These are phyloP conservation scores for Psephotus haematonotus DNA, from an alignment of 2,113 vertebrate genomes.

Conservation along the genomic window DNA sequence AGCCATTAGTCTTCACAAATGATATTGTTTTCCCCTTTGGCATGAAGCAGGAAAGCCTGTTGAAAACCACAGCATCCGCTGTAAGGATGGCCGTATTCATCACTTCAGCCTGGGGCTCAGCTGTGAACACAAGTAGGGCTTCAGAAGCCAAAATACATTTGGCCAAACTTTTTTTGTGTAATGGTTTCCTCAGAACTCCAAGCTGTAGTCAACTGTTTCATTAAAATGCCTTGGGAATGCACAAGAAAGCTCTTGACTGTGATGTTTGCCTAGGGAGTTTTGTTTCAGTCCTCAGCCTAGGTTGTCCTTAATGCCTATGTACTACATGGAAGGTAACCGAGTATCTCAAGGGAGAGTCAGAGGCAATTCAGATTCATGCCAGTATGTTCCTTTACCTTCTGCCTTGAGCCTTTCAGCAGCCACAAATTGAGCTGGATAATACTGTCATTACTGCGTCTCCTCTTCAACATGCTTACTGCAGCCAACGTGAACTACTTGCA, in stretches of 20 bases:
- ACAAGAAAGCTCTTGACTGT: neutral
- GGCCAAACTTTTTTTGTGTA: neutral
- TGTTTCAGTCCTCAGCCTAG: neutral
- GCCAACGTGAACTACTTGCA: neutral
- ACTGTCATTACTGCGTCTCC: neutral
- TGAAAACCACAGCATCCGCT: neutral
- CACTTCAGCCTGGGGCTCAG: neutral
- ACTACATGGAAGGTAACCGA: neutral
- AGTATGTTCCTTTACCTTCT: neutral
- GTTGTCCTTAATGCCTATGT: constrained; percentile 17
- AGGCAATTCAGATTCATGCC: neutral
- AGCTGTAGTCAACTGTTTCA: neutral
- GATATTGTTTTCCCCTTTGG: neutral
- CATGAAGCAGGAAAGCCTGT: neutral
- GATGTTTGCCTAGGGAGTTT: neutral
- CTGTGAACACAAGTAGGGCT: neutral
- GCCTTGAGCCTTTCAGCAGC: neutral
- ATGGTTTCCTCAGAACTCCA: constrained; percentile 21
- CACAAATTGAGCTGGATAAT: neutral
- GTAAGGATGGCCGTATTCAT: neutral
- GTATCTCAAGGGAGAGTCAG: neutral
- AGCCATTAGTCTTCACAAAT: neutral
- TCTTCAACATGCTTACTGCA: neutral
- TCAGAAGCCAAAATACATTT: constrained; percentile 29
- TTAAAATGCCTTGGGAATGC: neutral